phyloP scores from a whole-genome alignment of 2,888 invertebrate species.

The Gnatocerus cornutus region DNA sequence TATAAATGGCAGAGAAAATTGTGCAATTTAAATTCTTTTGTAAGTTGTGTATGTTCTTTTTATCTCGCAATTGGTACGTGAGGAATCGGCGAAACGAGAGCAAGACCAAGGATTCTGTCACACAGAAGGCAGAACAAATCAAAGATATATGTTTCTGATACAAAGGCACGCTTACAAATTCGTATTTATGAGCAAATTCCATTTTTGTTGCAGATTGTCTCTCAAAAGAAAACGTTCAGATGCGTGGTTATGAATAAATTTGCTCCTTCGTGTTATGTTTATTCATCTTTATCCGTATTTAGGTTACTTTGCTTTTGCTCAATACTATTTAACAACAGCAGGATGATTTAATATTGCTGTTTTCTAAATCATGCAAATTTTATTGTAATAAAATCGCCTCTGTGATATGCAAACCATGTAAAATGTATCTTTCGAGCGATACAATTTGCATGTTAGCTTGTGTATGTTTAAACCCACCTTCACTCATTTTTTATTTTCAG shows the following conservation, averaged over 20 bases:
- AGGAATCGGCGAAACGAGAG: constrained; percentile 26
- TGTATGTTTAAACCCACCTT: too few species aligned
- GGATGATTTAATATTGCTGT: too few species aligned
- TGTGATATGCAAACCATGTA: too few species aligned
- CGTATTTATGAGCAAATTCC: constrained; percentile 30
- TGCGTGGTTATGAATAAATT: constrained; percentile 7
- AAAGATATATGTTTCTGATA: constrained; percentile 26
- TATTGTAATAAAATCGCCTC: too few species aligned
- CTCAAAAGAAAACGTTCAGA: not conserved
- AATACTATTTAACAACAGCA: too few species aligned
- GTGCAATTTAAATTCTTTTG: constrained; percentile 55
- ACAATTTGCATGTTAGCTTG: too few species aligned
- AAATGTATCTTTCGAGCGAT: too few species aligned
- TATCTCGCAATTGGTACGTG: constrained; percentile 31
- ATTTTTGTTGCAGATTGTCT: constrained; percentile 15
- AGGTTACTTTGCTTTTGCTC: too few species aligned
- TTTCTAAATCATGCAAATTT: too few species aligned
- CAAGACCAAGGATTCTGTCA: constrained; percentile 20
- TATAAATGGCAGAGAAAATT: constrained; percentile 53
- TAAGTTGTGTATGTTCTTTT: constrained; percentile 36
- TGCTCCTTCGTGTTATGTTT: not conserved
- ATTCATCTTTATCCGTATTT: too few species aligned
- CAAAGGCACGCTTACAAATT: constrained; percentile 21
- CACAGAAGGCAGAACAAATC: constrained; percentile 23
- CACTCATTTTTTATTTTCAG: not conserved